Conservation (phyloP, 2,888 invertebrate species). For the Theodoxus fluviatilis region DNA sequence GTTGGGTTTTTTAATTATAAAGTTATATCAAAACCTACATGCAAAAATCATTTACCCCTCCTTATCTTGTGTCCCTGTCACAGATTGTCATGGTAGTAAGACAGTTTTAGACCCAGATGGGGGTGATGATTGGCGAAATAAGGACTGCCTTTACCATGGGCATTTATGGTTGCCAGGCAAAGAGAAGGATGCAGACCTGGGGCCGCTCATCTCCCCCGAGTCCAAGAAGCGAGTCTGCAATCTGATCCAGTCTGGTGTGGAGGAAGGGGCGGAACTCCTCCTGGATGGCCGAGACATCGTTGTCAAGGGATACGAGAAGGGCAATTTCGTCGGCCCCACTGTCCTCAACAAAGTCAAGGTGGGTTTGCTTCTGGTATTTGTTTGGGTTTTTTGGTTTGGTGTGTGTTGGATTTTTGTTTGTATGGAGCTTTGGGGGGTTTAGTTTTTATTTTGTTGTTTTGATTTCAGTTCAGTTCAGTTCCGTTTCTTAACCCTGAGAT, state of each 20-base stretch:
- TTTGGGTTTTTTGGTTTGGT: background rate
- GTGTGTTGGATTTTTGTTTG: background rate
- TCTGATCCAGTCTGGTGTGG: slow-evolving; percentile 82
- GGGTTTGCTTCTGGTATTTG: slow-evolving; percentile 28
- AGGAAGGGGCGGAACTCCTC: slow-evolving; percentile 85
- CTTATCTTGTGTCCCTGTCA: no score
- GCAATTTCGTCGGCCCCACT: slow-evolving; percentile 98
- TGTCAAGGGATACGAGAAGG: slow-evolving; percentile 90
- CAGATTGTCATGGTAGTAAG: no score
- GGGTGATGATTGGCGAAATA: no score
- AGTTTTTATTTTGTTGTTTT: no score
- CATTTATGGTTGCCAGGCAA: slow-evolving; percentile 51
- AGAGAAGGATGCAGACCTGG: slow-evolving; percentile 70
- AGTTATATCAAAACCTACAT: no score
- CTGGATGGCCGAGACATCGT: slow-evolving; percentile 86
- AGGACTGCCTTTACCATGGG: no score
- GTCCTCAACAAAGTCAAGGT: slow-evolving; percentile 84
- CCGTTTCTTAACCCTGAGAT: no score
- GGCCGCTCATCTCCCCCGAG: slow-evolving; percentile 90
- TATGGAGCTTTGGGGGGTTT: background rate
- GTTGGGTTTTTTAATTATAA: no score
- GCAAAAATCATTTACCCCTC: no score
- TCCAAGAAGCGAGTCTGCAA: slow-evolving; percentile 82
- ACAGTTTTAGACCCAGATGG: no score
- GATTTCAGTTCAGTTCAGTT: no score